Conservation (phyloP, 2,113 vertebrate species). For the Campylomormyrus numenius region DNA sequence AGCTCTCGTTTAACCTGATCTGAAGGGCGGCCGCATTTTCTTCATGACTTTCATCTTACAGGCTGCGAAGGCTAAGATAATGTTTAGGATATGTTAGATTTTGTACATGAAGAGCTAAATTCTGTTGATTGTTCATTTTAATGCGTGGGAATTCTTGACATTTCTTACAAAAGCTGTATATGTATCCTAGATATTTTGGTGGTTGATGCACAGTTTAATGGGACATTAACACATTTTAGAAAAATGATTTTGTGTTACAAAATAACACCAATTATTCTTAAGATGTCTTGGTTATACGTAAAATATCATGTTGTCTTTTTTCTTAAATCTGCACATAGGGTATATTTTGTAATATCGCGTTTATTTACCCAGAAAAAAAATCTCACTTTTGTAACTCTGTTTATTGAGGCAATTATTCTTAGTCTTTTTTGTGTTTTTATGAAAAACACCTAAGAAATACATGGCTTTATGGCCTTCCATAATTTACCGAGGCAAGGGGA, state of each 20-base stretch:
- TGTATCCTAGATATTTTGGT: background rate
- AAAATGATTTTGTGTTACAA: background rate
- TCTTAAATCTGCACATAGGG: background rate
- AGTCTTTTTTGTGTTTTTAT: background rate
- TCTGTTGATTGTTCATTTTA: background rate
- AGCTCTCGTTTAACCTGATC: background rate
- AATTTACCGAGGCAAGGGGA: background rate
- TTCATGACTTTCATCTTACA: background rate
- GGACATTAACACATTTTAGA: background rate
- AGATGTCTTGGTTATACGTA: background rate
- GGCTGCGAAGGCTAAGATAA: background rate
- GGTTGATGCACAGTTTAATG: background rate
- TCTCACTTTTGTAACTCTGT: background rate
- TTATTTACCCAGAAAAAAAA: background rate
- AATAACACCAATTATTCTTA: background rate
- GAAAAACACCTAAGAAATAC: background rate
- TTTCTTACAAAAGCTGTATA: background rate
- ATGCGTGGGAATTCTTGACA: background rate
- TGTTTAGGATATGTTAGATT: background rate
- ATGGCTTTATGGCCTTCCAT: background rate
- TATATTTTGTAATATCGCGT: background rate
- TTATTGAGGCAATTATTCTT: background rate
- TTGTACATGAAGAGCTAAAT: background rate
- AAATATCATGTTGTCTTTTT: background rate
- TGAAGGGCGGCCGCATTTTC: background rate